phyloP scores from a whole-genome alignment of 2,888 invertebrate genomes.

The Agonopterix alstromeriana region DNA sequence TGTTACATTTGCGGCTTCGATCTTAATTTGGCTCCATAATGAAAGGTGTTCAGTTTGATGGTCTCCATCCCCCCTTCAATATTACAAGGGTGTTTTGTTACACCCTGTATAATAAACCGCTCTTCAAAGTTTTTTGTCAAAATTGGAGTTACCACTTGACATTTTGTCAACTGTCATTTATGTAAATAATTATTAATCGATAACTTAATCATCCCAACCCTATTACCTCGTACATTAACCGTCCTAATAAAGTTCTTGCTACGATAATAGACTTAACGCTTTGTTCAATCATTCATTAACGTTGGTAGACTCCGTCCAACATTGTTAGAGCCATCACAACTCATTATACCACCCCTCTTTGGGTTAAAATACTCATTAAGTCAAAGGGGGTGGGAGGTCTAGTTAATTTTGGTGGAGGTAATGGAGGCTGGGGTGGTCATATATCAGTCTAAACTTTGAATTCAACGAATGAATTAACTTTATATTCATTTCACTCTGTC shows the following conservation, averaged over 20 bases:
- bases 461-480: conserved; percentile 54
- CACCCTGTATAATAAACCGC: too few species aligned
- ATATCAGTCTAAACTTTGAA: conserved; percentile 61
- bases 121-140: too few species aligned
- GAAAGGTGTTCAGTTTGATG: too few species aligned
- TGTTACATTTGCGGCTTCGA: too few species aligned
- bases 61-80: too few species aligned
- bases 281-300: conserved; percentile 72
- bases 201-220: conserved; percentile 22
- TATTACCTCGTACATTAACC: conserved; percentile 48
- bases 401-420: conserved; percentile 21
- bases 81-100: too few species aligned
- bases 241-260: conserved; percentile 71
- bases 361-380: conserved; percentile 30
- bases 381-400: conserved; percentile 23
- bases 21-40: too few species aligned
- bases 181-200: not conserved
- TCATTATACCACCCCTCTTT: conserved; percentile 38
- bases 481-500: conserved; percentile 47
- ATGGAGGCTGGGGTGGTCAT: conserved; percentile 40
- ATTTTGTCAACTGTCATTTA: too few species aligned
- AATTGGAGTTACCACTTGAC: too few species aligned
- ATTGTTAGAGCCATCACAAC: conserved; percentile 42
- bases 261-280: conserved; percentile 71
- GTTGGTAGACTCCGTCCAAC: conserved; percentile 35